Percentiles rank a stretch among this genome's conserved stretches.
Evolutionary conservation across 2,888 invertebrate genomes (phyloP).

Genomic region (Tenthredo mesomela): DNA sequence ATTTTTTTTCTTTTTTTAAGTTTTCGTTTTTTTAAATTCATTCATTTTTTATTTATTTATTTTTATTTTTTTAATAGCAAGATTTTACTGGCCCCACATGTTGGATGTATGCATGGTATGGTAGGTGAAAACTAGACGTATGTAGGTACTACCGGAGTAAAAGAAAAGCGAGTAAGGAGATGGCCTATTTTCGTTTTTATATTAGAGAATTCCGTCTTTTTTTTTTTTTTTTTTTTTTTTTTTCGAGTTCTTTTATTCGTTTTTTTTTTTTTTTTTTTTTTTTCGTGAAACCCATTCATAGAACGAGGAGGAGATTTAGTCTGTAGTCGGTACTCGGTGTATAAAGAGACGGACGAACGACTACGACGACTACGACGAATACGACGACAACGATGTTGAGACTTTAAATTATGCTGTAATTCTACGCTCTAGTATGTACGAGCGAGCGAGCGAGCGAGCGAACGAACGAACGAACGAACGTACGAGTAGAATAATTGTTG

Average conservation of each 20-base stretch:
- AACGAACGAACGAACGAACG: background rate
- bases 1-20: too few species aligned
- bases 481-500: slow-evolving; percentile 10
- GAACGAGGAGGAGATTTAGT: background rate
- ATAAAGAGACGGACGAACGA: background rate
- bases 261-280: too few species aligned
- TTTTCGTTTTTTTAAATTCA: too few species aligned
- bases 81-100: too few species aligned
- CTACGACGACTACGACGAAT: background rate
- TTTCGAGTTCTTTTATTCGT: too few species aligned
- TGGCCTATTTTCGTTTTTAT: slow-evolving; percentile 30
- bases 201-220: background rate
- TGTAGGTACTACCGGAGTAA: background rate
- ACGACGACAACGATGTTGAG: slow-evolving; percentile 1
- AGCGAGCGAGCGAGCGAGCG: background rate
- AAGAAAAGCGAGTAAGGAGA: background rate
- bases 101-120: too few species aligned
- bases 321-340: background rate
- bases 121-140: background rate
- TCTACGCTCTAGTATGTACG: slow-evolving; percentile 28
- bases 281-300: background rate
- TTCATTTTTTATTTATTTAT: too few species aligned
- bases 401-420: slow-evolving; percentile 38
- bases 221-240: background rate
- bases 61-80: background rate